Evolutionary conservation across 2,888 invertebrate genomes (phyloP).

Genomic region (Thera britannica): DNA sequence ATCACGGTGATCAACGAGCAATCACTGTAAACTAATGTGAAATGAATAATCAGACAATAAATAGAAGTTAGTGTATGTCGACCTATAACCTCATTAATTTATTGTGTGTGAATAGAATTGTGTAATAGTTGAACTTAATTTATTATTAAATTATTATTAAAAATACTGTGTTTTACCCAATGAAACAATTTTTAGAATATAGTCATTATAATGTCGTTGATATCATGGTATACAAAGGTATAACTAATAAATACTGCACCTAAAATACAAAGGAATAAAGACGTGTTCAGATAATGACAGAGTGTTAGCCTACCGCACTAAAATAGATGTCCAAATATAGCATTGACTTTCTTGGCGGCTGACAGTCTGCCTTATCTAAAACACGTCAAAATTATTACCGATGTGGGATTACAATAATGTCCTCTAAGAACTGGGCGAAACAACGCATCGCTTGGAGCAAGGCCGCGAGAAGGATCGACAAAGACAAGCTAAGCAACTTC

Average conservation of each 20-base stretch:
- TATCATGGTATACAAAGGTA: constrained; percentile 47
- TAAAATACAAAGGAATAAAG: constrained; percentile 69
- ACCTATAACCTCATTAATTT: constrained; percentile 85
- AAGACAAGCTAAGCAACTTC: constrained; percentile 85
- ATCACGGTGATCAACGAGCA: constrained; percentile 93
- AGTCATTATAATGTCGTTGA: constrained; percentile 65
- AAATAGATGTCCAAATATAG: constrained; percentile 39
- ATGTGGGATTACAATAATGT: constrained; percentile 82
- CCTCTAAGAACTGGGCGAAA: constrained; percentile 86
- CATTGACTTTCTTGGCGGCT: constrained; percentile 26
- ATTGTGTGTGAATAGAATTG: constrained; percentile 82
- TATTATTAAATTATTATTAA: constrained; percentile 78
- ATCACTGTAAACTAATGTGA: constrained; percentile 80
- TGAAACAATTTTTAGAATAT: constrained; percentile 62
- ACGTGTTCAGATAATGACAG: constrained; percentile 32
- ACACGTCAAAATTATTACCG: constrained; percentile 59
- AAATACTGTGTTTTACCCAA: constrained; percentile 27
- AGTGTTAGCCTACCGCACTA: constrained; percentile 30
- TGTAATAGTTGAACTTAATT: constrained; percentile 76
- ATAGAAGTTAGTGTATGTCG: constrained; percentile 68
- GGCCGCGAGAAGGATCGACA: constrained; percentile 86
- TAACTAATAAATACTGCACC: constrained; percentile 72
- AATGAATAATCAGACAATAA: constrained; percentile 54
- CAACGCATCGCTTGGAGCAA: constrained; percentile 86
- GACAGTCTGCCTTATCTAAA: constrained; percentile 28